Conservation (phyloP, 2,797 vertebrate species). For the Gallirallus australis region DNA sequence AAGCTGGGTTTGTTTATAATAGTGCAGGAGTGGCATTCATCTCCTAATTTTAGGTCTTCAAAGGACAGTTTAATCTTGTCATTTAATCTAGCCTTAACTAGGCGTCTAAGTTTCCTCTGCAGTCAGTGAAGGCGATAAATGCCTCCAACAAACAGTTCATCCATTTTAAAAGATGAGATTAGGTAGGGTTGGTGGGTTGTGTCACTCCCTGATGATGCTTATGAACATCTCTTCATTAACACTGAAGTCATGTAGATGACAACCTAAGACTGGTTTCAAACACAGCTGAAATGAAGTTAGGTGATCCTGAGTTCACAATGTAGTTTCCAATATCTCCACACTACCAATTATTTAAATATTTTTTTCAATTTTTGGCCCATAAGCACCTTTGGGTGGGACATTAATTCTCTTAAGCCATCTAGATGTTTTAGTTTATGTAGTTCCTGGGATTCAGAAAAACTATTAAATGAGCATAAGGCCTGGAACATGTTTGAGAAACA, state of each 20-base stretch:
- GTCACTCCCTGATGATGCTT: background rate
- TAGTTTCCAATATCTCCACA: background rate
- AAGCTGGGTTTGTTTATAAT: background rate
- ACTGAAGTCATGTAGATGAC: background rate
- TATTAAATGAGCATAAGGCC: background rate
- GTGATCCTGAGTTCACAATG: background rate
- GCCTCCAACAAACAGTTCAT: background rate
- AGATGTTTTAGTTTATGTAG: background rate
- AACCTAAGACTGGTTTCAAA: background rate
- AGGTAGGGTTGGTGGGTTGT: background rate
- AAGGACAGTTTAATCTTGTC: background rate
- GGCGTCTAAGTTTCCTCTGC: background rate
- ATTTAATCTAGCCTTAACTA: conserved; percentile 22
- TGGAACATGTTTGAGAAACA: background rate
- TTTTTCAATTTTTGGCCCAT: background rate
- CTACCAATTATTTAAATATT: background rate
- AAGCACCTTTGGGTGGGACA: background rate
- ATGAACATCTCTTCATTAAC: background rate
- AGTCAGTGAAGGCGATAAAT: background rate
- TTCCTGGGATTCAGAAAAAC: background rate
- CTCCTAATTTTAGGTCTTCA: background rate
- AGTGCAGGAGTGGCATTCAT: background rate
- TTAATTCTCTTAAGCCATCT: background rate
- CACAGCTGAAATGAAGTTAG: background rate
- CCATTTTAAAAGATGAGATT: background rate